Percentiles rank a stretch among this genome's conserved stretches.
Evolutionary conservation across 2,113 vertebrate genomes (phyloP).

Genomic region (Narcine bancroftii): DNA sequence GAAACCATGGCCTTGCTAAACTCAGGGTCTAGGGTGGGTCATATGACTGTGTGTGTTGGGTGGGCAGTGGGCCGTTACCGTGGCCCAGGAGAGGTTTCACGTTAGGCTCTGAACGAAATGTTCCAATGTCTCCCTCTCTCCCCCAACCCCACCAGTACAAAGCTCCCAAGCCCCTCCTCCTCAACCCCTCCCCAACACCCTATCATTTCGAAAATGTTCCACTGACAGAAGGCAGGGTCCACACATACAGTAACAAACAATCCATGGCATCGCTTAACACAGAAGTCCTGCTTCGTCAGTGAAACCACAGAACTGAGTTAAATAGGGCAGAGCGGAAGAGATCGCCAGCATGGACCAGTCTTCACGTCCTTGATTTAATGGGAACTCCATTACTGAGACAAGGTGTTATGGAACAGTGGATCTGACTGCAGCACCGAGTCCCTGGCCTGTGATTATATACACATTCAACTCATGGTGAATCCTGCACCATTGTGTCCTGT

Average conservation of each 20-base stretch:
- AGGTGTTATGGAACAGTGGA: neutral
- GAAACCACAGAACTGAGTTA: constrained; percentile 21
- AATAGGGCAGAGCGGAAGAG: neutral
- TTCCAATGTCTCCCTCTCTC: neutral
- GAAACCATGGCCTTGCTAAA: neutral
- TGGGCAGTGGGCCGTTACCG: neutral
- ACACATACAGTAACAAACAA: constrained; percentile 8
- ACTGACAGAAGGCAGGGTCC: neutral
- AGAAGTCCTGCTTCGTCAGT: constrained; percentile 32
- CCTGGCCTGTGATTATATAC: constrained; percentile 18
- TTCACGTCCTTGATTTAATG: neutral
- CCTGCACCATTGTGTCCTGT: constrained; percentile 16
- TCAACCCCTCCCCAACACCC: no score
- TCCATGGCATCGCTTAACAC: constrained; percentile 3
- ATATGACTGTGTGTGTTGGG: neutral
- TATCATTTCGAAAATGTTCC: no score
- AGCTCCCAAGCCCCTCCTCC: neutral
- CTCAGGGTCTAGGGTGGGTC: neutral
- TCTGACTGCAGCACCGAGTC: no score
- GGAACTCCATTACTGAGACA: neutral
- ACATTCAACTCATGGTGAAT: constrained; percentile 20
- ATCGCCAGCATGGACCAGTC: neutral
- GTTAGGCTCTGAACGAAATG: neutral
- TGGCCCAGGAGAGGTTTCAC: no score
- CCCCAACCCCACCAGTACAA: neutral